Percentiles rank a stretch among this genome's conserved stretches.
Evolutionary conservation across 2,888 invertebrate species (phyloP).

Genomic region (Cantharis flavilabris): DNA sequence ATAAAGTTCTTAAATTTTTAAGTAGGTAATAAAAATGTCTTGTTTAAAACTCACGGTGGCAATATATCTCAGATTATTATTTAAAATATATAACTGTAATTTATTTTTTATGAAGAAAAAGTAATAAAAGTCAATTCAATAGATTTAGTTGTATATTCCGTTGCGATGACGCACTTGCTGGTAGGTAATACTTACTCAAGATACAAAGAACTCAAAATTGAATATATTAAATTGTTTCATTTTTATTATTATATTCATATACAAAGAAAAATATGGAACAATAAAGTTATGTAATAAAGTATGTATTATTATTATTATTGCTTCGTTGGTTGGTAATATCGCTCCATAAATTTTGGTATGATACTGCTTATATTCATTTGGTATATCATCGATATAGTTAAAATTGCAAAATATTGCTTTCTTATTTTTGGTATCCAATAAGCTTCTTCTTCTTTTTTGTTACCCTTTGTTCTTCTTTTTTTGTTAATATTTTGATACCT

Average conservation of each 20-base stretch:
- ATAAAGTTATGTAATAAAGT: not conserved
- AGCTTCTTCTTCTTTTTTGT: not conserved
- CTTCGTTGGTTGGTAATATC: not conserved
- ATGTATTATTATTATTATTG: not conserved
- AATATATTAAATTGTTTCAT: not conserved
- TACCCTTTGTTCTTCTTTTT: not conserved
- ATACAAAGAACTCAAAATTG: not conserved
- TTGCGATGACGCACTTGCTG: not conserved
- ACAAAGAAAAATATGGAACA: not conserved
- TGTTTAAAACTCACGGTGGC: not conserved
- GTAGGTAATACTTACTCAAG: not conserved
- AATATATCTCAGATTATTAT: not conserved
- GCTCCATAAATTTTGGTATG: not conserved
- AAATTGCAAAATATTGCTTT: not conserved
- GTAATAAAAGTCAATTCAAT: not conserved
- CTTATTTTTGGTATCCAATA: not conserved
- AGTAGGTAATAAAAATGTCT: not conserved
- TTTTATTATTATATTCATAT: not conserved
- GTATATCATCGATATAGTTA: not conserved
- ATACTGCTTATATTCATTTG: not conserved
- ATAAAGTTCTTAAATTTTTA: not conserved
- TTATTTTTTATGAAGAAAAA: not conserved
- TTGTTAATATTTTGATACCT: not conserved
- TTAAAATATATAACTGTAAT: not conserved
- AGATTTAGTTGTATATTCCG: not conserved